Evolutionary conservation across 2,888 invertebrate species (phyloP).

Genomic region (Penaeus monodon): DNA sequence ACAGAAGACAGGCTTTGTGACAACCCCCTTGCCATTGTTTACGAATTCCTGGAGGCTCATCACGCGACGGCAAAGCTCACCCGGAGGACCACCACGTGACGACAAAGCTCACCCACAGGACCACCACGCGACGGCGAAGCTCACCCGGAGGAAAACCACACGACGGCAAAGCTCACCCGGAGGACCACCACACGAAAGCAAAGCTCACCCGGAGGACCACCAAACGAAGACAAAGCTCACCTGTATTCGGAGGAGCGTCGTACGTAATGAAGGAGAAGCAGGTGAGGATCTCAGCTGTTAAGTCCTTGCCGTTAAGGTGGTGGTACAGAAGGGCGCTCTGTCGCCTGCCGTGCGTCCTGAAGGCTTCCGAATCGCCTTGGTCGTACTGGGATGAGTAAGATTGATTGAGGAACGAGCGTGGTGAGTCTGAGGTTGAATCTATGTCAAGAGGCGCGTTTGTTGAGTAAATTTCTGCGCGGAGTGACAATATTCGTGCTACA

Average conservation of each 20-base stretch:
- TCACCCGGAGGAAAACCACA: constrained; percentile 42
- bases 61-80: neutral
- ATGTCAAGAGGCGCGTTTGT: no score
- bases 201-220: no score
- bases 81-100: constrained; percentile 39
- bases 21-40: no score
- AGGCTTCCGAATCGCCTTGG: constrained; percentile 20
- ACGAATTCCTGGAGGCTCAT: no score
- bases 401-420: no score
- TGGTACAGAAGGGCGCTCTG: constrained; percentile 45
- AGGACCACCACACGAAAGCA: no score
- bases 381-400: constrained; percentile 4
- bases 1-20: no score
- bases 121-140: no score
- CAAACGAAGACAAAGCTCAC: neutral
- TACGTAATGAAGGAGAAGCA: constrained; percentile 45
- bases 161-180: neutral
- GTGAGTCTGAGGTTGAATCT: no score
- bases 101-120: no score
- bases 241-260: constrained; percentile 42
- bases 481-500: no score
- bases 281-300: neutral
- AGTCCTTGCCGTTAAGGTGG: constrained; percentile 12
- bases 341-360: constrained; percentile 45
- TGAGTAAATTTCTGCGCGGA: no score